Base-by-base conservation (phyloP, 2,888 invertebrate species). In the Timandra comae region DNA sequence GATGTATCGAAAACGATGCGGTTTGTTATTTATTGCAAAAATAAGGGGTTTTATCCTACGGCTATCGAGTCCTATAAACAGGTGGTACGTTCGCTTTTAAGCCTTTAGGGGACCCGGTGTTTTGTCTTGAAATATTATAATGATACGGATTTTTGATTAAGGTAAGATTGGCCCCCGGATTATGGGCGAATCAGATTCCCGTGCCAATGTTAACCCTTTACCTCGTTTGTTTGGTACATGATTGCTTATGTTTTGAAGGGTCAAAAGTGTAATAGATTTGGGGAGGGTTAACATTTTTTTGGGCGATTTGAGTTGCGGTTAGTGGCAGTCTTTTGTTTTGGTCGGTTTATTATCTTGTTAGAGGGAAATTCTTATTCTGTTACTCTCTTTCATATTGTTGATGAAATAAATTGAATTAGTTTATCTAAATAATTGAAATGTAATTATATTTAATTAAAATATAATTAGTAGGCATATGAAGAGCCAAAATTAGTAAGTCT, bases 11-110 rank as follows among this genome's bases (percentile, higher is more conserved):
- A 39, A 50, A 56, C 50, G 59, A 41, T 54, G 59, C 43, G 57
- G 55, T 52, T 54, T 46, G 55, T 66, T 63, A 69, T 70, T 67
- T 68, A 70, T 69, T 61, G 58, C 60, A 56, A 64, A 62, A 61
- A 63, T 60, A 57, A 63, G 53, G 51, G 41, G 35, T 36, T 33
- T 10, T 10, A 11, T 25, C 36, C 31, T 16, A 16, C 25, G 40
- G 33, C 29, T 34, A 33, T 36, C 23, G 28, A 28, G 21, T 33
- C 26, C 30, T 40, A 10, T 29, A 33, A 33, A 31, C 36, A 41
- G 40, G 40, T 41, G 40, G 33, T 36, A 29, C 29, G 12, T 21
- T 35, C 23, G 2, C 23, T 27, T 24, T 31, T 29, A 21, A 21
- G 24, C 24, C 24, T 27, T 33, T 24, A 39, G 32, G 7, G 39